Base-by-base conservation (phyloP, 1,140 invertebrate species). In the Orchestia grillus region DNA sequence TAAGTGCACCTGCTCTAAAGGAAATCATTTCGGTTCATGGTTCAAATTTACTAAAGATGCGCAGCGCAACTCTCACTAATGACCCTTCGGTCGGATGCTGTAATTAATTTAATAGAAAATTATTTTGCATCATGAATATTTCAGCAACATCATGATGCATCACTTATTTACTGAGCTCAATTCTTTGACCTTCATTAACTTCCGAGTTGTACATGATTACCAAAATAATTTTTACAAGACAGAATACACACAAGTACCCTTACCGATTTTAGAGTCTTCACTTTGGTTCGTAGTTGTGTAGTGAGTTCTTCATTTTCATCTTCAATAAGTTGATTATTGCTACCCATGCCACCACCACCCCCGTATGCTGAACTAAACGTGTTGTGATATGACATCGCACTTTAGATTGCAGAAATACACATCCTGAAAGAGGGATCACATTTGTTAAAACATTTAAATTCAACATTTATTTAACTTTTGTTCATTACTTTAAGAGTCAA, bases 281-380 rank as follows among this genome's bases (percentile, higher is more conserved):
- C 92, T 94, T 94, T 94, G 40, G 44, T 94, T 44, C 92, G 92
- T 44, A 94, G 92, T 45, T 94, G 92, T 94, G 92, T 94, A 19
- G 92, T 94, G 40, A 94, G 92, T 11, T 94, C 92, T 94, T 94
- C 92, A 47, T 94, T 94, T 40, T 94, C 92, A 44, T 94, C 92
- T 45, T 94, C 92, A 94, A 94, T 94, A 40, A 45, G 44, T 36
- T 94, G 43, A 47, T 45, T 94, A 40, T 94, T 94, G 43, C 92
- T 40, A 28, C 40, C 40, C 43, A 45, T 47, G 44, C 43, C 36
- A 40, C 92, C 92, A 94, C 41, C 19, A 15, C 43, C 43, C 6
- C 92, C 92, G 44, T 94, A 94, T 42, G 19, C 16, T 16, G 92
- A 94, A 44, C 92, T 44, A 47, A 47, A 47, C 41, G 41, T 47